Conservation (phyloP, 2,113 vertebrate species). For the Rhabdomys dilectus region DNA sequence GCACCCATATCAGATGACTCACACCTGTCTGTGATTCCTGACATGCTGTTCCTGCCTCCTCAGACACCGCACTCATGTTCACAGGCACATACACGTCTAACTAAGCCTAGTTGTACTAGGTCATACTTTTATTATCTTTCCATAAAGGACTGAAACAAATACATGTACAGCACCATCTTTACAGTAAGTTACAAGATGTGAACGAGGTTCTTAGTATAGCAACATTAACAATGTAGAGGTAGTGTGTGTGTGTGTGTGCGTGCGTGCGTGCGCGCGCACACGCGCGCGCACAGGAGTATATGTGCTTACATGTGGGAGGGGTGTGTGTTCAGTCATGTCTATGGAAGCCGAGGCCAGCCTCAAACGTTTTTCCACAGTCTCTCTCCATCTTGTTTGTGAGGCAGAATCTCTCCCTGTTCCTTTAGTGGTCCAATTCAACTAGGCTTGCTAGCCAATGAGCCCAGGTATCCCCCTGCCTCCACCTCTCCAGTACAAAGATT, state of each 20-base stretch:
- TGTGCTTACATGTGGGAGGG: too few relatives aligned
- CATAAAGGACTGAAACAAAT: not conserved
- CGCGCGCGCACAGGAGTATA: too few relatives aligned
- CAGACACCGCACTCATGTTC: not conserved
- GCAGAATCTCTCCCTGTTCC: not conserved
- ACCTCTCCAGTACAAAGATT: not conserved
- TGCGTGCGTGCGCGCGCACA: too few relatives aligned
- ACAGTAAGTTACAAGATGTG: slow-evolving; percentile 45
- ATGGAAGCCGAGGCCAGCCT: not conserved
- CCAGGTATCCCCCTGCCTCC: not conserved
- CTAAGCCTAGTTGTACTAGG: not conserved
- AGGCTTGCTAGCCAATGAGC: not conserved
- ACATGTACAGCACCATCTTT: not conserved
- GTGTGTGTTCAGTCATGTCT: not conserved
- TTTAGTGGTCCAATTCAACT: not conserved
- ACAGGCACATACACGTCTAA: not conserved
- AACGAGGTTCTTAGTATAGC: not conserved
- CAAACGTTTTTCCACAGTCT: not conserved
- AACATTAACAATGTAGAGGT: not conserved
- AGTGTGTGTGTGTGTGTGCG: not conserved
- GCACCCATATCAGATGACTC: not conserved
- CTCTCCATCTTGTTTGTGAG: not conserved
- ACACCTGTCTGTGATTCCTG: not conserved
- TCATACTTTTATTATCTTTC: not conserved
- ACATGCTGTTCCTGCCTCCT: not conserved